A percentile compares a stretch with the other conserved stretches of the same genome.
These are phyloP conservation scores for Epinotia demarniana DNA, from an alignment of 2,888 invertebrate species.

Conservation along the genomic window DNA sequence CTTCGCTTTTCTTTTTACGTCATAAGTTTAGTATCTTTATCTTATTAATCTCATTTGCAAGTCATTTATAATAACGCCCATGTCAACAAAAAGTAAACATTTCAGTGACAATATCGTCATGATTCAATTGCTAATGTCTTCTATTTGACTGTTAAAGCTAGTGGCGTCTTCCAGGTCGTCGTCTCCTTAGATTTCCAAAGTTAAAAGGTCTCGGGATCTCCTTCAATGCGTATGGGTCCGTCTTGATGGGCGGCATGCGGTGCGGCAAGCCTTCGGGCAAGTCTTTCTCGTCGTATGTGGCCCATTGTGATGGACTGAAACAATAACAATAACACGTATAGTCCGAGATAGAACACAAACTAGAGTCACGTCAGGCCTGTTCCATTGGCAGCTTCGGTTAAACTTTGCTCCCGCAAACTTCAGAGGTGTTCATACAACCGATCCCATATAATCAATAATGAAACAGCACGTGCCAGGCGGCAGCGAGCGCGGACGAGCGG, in stretches of 20 bases:
- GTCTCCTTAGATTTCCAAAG: slow-evolving; percentile 60
- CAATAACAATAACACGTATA: neutral
- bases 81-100: neutral
- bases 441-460: too few species aligned
- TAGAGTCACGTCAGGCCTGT: too few species aligned
- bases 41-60: neutral
- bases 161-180: slow-evolving; percentile 58
- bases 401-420: too few species aligned
- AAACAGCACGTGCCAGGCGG: too few species aligned
- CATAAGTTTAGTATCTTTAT: neutral
- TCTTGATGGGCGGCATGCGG: slow-evolving; percentile 69
- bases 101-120: too few species aligned
- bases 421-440: too few species aligned
- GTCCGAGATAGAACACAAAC: neutral
- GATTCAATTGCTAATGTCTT: neutral
- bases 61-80: neutral
- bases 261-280: slow-evolving; percentile 62
- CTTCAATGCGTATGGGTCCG: slow-evolving; percentile 73
- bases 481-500: too few species aligned
- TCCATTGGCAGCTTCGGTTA: too few species aligned
- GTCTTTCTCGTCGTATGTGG: slow-evolving; percentile 77
- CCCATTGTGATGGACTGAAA: slow-evolving; percentile 78
- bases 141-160: neutral
- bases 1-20: neutral
- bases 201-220: slow-evolving; percentile 77